Evolutionary conservation across 2,797 vertebrate genomes (phyloP), one percentile per base, ranked within the genome.

Genomic region (Lagocephalus sceleratus): DNA sequence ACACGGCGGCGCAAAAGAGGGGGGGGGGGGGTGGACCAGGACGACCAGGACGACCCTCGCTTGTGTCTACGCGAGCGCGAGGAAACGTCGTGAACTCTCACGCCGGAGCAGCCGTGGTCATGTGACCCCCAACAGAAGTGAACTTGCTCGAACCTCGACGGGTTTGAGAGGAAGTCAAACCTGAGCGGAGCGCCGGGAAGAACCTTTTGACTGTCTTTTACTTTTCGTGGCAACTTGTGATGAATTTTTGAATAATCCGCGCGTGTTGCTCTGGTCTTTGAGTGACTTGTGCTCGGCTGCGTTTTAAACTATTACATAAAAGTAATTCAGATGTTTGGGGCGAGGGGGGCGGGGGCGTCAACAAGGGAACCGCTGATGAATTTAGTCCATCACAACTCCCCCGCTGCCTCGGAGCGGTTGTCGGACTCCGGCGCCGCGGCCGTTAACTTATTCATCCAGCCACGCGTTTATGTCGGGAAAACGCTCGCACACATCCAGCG

Each of bases 371-470:
- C 17, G 54, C 16, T 20, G 60, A 54, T 60, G 57, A 64, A 55
- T 66, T 66, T 23, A 64, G 69, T 73, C 58, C 62, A 75, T 81
- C 71, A 66, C 60, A 47, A 14, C 39, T 71, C 68, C 66, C 66
- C 52, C 0, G 51, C 38, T 57, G 75, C 50, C n/a, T 51, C 20
- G 7, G 16, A 63, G 62, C 72, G 38, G 65, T 54, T 50, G 58
- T 79, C 49, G 60, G 61, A 63, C 42, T 29, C 29, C 2, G 1
- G 60, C 22, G 57, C 62, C 58, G n/a, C 57, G 45, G 22, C 16
- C 19, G 16, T 17, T 83, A 55, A 82, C 69, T 84, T 82, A 88
- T 87, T 84, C 15, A 85, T 78, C 72, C 54, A 1, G 20, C 68
- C 23, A 60, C 57, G 38, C 74, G 71, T 76, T 76, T 73, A 29